Percentiles rank a stretch among this genome's conserved stretches.
Conservation (phyloP, 2,113 vertebrate genomes). For the Hyaena hyaena region DNA sequence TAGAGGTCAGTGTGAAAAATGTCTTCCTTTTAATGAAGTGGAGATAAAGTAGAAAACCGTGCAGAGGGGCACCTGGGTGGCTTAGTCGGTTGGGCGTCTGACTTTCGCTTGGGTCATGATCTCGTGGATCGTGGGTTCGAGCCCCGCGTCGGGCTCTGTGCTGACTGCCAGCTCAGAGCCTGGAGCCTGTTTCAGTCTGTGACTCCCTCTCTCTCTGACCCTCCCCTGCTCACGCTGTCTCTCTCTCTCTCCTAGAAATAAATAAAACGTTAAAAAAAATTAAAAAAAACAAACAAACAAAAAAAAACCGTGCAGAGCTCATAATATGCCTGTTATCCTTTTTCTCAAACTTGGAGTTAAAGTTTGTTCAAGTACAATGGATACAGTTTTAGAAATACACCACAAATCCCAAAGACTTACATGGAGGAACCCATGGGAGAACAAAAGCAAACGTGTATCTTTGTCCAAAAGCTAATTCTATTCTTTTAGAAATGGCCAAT, state of each 20-base stretch:
- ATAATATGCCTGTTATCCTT: fast-evolving
- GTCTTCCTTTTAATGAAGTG: neutral
- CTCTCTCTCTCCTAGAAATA: no score
- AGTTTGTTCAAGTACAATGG: neutral
- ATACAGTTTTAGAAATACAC: neutral
- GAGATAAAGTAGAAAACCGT: neutral
- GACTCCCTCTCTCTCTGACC: no score
- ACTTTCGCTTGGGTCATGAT: no score
- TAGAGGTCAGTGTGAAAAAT: neutral
- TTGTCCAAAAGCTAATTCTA: neutral
- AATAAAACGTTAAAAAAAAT: no score
- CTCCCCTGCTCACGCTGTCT: no score
- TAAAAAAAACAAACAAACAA: no score
- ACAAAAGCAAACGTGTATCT: neutral
- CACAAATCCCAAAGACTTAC: neutral
- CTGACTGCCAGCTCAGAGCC: no score
- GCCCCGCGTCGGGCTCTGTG: no score
- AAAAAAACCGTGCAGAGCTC: neutral
- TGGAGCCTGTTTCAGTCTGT: no score
- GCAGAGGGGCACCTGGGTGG: no score
- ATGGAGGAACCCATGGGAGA: neutral
- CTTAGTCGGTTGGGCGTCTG: no score
- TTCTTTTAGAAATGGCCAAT: neutral
- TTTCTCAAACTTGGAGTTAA: neutral
- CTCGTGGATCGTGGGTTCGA: no score